A percentile compares a stretch with the other conserved stretches of the same genome.
Evolutionary conservation across 1,140 invertebrate species (phyloP).

Genomic region (Episyrphus balteatus): DNA sequence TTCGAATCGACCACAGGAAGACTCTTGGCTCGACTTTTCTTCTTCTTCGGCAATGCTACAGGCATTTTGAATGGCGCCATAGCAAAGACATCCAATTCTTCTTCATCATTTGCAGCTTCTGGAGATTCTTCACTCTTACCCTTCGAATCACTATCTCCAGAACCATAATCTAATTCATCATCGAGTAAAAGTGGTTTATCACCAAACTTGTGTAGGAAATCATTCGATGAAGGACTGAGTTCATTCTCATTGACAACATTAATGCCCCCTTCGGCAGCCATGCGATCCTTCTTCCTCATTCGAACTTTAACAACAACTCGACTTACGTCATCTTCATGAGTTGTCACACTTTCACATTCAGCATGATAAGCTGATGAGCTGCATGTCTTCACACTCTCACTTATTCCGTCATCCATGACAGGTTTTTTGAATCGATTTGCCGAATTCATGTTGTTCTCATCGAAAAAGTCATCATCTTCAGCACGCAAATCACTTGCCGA

Average conservation of each 20-base stretch:
- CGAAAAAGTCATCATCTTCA: constrained; percentile 45
- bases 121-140: constrained; percentile 10
- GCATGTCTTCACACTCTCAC: constrained; percentile 55
- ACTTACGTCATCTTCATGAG: constrained; percentile 48
- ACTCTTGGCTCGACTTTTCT: constrained; percentile 9
- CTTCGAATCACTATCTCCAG: constrained; percentile 27
- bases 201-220: constrained; percentile 59
- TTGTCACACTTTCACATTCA: constrained; percentile 57
- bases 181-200: constrained; percentile 66
- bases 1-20: constrained; percentile 1
- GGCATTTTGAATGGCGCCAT: constrained; percentile 58
- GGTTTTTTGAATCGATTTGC: constrained; percentile 18
- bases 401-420: constrained; percentile 46
- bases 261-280: constrained; percentile 9
- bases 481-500: constrained; percentile 60
- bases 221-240: constrained; percentile 35
- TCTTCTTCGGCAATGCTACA: constrained; percentile 32
- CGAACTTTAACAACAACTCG: constrained; percentile 36
- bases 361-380: constrained; percentile 59
- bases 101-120: constrained; percentile 4
- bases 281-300: constrained; percentile 32
- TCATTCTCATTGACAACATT: constrained; percentile 18
- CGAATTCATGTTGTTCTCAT: constrained; percentile 35
- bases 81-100: constrained; percentile 57
- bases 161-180: constrained; percentile 62